Conservation (phyloP, 2,113 vertebrate genomes). For the Probosciger aterrimus region DNA sequence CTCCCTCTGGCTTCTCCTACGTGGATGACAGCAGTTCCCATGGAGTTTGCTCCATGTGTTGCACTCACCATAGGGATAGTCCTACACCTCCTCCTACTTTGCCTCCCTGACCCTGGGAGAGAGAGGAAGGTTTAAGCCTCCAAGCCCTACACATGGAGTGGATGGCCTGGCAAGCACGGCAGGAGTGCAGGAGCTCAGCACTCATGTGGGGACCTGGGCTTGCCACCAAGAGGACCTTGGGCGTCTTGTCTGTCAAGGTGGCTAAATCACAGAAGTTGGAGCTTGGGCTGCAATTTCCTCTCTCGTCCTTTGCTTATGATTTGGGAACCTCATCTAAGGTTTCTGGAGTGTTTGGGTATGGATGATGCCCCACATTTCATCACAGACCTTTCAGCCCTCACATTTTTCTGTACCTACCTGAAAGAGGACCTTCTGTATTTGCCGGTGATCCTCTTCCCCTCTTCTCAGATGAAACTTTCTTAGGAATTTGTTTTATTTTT, state of each 20-base stretch:
- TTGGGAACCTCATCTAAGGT: background rate
- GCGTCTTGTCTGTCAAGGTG: background rate
- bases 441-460: background rate
- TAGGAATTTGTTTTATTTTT: background rate
- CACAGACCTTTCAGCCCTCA: background rate
- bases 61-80: background rate
- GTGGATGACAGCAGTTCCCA: background rate
- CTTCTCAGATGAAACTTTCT: background rate
- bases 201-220: background rate
- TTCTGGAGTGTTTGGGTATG: background rate
- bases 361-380: background rate
- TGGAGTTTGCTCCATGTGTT: background rate
- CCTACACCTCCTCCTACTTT: background rate
- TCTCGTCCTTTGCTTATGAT: background rate
- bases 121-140: background rate
- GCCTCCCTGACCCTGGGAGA: background rate
- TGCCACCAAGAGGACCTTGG: accelerated
- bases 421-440: background rate
- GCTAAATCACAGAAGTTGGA: background rate
- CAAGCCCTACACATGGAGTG: background rate
- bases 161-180: accelerated
- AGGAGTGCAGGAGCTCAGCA: background rate
- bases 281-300: background rate
- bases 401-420: background rate
- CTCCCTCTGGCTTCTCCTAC: background rate